Evolutionary conservation across 2,888 invertebrate species (phyloP), one percentile per base, ranked within the genome.

Genomic region (Chesias legatella): DNA sequence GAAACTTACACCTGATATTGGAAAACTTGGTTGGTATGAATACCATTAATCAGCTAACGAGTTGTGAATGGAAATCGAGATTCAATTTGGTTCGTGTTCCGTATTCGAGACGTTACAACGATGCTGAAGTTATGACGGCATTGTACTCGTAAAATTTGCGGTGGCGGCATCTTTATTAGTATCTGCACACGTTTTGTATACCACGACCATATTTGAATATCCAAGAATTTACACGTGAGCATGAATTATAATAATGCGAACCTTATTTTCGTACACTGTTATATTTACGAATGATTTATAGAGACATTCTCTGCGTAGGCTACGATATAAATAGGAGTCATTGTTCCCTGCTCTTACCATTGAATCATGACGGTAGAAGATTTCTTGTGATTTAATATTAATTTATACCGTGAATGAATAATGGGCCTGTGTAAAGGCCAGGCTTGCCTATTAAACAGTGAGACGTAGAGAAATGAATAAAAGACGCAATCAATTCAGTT

Each of bases 1-100:
- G 61, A 63, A 68, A 73, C 59, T 69, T 67, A 56, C 24, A 39
- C 40, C 48, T 51, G 43, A 56, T 61, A 67, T 65, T 60, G 57
- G 53, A 56, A 53, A 54, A 55, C 33, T 48, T 48, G 45, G 56
- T 51, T 53, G 51, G 60, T 60, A 67, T 59, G 58, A 36, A 67
- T 64, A 63, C 63, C 63, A 69, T 73, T 71, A 73, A 76, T 77
- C 74, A 73, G 55, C 67, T 68, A 61, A 60, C 53, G 56, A 26
- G 40, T 48, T 48, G 35, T 64, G 66, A 68, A 70, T 70, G 51
- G 64, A 54, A 60, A 63, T 68, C 58, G 50, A 43, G 52, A 63
- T 67, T 63, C 58, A 63, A 66, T 66, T 63, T 53, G 55, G 37
- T 41, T 47, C 47, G 46, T 52, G 62, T 59, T 54, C 53, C 35